Evolutionary conservation across 2,888 invertebrate species (phyloP).

Genomic region (Cephus spinipes): DNA sequence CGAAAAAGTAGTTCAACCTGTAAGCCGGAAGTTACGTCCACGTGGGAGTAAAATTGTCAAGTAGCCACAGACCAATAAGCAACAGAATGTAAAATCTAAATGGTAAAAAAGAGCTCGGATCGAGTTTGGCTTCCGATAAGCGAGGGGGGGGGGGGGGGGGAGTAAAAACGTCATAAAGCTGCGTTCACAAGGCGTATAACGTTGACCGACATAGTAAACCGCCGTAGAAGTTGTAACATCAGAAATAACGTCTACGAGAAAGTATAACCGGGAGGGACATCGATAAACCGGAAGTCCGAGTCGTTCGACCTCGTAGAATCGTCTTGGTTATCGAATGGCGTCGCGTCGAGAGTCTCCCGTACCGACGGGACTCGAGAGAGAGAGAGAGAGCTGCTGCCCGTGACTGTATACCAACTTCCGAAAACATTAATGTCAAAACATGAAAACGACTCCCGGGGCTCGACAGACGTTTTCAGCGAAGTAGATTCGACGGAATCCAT

Average conservation of each 20-base stretch:
- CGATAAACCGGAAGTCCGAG: slow-evolving; percentile 31
- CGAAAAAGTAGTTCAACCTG: no score
- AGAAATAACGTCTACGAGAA: not conserved
- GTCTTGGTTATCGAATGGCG: not conserved
- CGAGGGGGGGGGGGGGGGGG: no score
- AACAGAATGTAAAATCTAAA: not conserved
- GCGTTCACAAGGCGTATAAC: not conserved
- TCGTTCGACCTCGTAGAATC: not conserved
- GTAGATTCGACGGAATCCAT: not conserved
- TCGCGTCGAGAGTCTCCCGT: not conserved
- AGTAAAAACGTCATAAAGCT: not conserved
- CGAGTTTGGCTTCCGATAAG: not conserved
- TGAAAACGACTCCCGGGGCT: not conserved
- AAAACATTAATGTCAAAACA: not conserved
- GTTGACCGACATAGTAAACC: not conserved
- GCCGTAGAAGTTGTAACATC: not conserved
- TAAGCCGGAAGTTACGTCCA: not conserved
- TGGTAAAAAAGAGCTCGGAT: not conserved
- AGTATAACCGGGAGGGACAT: slow-evolving; percentile 24
- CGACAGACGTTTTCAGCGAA: not conserved
- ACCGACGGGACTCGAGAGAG: not conserved
- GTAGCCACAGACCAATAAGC: not conserved
- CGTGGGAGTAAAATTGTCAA: not conserved
- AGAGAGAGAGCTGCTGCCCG: no score
- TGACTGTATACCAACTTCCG: not conserved